phyloP scores from a whole-genome alignment of 1,140 invertebrate genomes.

The Andrena cerasifolii region DNA sequence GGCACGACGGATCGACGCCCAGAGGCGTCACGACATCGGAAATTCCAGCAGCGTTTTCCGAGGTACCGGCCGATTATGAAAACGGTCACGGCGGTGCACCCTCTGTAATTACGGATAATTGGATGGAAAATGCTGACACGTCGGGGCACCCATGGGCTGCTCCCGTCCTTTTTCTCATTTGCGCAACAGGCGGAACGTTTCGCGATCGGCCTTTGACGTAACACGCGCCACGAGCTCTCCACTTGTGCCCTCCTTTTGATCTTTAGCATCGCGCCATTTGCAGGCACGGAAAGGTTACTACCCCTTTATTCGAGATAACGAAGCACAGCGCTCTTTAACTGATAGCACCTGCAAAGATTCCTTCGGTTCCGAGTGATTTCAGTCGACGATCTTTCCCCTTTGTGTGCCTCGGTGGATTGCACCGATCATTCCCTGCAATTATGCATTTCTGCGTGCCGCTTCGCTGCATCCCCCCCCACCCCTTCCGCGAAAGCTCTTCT shows the following conservation, averaged over 20 bases:
- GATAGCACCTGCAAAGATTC: background rate
- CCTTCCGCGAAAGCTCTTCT: no score
- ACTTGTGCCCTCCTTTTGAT: background rate
- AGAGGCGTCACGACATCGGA: constrained; percentile 4
- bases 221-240: constrained; percentile 5
- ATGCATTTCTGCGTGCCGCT: no score
- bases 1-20: background rate
- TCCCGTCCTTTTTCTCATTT: constrained; percentile 27
- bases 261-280: constrained; percentile 4
- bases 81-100: constrained; percentile 46
- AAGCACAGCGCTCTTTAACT: background rate
- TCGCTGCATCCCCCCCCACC: no score
- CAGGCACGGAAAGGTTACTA: background rate
- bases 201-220: constrained; percentile 44
- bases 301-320: background rate
- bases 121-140: constrained; percentile 66
- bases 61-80: constrained; percentile 57
- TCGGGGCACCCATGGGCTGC: constrained; percentile 1
- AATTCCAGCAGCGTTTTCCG: constrained; percentile 48
- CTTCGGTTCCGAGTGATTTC: background rate
- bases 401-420: background rate
- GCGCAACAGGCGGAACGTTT: constrained; percentile 68
- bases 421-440: no score
- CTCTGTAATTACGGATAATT: constrained; percentile 75
- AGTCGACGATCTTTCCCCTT: background rate